phyloP scores from a whole-genome alignment of 2,797 vertebrate genomes.

The Melanotaenia maccullochi region DNA sequence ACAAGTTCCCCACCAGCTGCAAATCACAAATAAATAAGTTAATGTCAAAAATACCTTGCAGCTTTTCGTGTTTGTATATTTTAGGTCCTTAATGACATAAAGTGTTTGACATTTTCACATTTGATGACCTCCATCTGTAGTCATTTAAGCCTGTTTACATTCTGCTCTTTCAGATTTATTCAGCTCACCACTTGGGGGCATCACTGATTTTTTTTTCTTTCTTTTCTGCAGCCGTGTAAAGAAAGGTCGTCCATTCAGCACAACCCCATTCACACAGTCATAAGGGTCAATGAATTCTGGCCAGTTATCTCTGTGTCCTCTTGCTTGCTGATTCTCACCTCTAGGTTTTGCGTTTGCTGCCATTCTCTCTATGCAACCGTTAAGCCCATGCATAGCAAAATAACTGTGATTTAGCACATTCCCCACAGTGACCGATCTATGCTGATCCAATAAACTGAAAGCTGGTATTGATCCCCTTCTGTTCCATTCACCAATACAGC shows the following conservation, averaged over 20 bases:
- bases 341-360: constrained; percentile 23
- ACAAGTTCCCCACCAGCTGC: constrained; percentile 93
- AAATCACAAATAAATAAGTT: constrained; percentile 41
- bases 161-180: constrained; percentile 7
- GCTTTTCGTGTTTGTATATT: not conserved
- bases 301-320: constrained; percentile 46
- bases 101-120: not conserved
- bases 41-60: constrained; percentile 11
- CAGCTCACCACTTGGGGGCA: constrained; percentile 67
- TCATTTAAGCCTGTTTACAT: not conserved
- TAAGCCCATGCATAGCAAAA: constrained; percentile 35
- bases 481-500: constrained; percentile 68
- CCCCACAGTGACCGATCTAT: constrained; percentile 47
- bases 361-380: constrained; percentile 13
- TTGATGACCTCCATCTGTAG: not conserved
- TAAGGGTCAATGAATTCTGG: constrained; percentile 36
- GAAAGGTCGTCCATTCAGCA: constrained; percentile 41
- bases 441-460: constrained; percentile 57
- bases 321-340: constrained; percentile 32
- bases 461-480: constrained; percentile 64
- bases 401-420: constrained; percentile 48
- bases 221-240: constrained; percentile 11
- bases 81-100: too few species aligned
- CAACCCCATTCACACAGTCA: constrained; percentile 48
- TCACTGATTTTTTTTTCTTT: constrained; percentile 42